Conservation (phyloP, 2,888 invertebrate species). For the Serripes groenlandicus region DNA sequence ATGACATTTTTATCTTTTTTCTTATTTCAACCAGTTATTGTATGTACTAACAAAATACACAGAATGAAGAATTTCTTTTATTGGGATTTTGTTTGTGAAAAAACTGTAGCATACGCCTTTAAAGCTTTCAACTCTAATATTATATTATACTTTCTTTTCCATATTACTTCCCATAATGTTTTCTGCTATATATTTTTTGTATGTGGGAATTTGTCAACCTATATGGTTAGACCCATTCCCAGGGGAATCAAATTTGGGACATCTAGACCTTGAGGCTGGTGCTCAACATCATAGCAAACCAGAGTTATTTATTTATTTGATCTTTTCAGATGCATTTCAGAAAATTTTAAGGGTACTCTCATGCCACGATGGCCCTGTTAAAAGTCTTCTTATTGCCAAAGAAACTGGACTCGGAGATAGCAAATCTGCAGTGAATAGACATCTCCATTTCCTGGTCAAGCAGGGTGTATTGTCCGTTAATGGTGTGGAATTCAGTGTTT, state of each 20-base stretch:
- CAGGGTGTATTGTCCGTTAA: background rate
- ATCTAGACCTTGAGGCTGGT: background rate
- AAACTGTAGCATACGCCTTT: no score
- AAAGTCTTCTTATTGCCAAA: slow-evolving; percentile 21
- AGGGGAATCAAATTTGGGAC: background rate
- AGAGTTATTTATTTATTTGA: background rate
- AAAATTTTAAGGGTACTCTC: background rate
- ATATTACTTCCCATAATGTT: no score
- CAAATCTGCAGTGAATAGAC: slow-evolving; percentile 29
- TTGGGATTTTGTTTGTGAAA: no score
- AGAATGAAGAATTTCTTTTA: no score
- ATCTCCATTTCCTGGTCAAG: slow-evolving; percentile 30
- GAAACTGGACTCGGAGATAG: slow-evolving; percentile 17
- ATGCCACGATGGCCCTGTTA: background rate
- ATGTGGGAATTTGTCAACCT: no score
- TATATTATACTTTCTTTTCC: no score
- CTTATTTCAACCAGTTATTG: no score
- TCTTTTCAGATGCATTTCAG: background rate
- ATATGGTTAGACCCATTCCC: no score
- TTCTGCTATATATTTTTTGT: no score
- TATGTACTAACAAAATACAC: no score
- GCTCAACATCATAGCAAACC: background rate
- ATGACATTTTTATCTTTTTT: no score
- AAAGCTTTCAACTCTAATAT: no score
- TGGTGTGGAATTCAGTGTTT: background rate